phyloP scores from a whole-genome alignment of 2,797 vertebrate genomes.

The Melanotaenia maccullochi region DNA sequence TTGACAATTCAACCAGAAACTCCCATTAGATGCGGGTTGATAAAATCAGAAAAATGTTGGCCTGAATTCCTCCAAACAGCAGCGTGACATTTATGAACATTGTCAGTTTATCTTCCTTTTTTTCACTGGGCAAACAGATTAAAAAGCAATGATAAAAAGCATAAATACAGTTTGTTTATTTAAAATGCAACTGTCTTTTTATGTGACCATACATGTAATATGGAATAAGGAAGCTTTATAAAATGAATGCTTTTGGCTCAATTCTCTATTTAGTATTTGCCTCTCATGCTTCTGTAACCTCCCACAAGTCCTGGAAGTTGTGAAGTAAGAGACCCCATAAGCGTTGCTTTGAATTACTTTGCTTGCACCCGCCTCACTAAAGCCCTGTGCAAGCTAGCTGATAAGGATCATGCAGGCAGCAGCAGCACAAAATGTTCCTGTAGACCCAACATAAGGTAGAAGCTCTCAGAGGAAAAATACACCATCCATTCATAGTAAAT shows the following conservation, averaged over 20 bases:
- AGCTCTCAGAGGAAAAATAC: background rate
- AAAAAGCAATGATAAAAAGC: background rate
- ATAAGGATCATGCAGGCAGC: slow-evolving; percentile 58
- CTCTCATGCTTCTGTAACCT: background rate
- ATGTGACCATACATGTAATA: background rate
- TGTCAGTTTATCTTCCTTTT: background rate
- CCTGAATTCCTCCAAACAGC: slow-evolving; percentile 43
- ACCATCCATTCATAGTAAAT: background rate
- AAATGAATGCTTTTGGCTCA: background rate
- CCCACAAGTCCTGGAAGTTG: background rate
- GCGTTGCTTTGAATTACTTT: slow-evolving; percentile 46
- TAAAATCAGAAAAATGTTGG: slow-evolving; percentile 17
- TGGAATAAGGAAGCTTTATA: background rate
- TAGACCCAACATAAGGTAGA: slow-evolving; percentile 7
- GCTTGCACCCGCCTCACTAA: slow-evolving; percentile 22
- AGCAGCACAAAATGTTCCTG: slow-evolving; percentile 13
- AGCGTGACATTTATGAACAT: slow-evolving; percentile 19
- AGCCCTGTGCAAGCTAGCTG: slow-evolving; percentile 8
- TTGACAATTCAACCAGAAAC: slow-evolving; percentile 18
- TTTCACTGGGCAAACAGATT: slow-evolving; percentile 19
- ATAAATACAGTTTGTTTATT: background rate
- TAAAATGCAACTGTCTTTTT: background rate
- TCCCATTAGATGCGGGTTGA: slow-evolving; percentile 30
- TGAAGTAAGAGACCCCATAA: slow-evolving; percentile 23
- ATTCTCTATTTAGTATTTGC: background rate